Evolutionary conservation across 1,140 invertebrate species (phyloP).

Genomic region (Gyrodactylus salaris): DNA sequence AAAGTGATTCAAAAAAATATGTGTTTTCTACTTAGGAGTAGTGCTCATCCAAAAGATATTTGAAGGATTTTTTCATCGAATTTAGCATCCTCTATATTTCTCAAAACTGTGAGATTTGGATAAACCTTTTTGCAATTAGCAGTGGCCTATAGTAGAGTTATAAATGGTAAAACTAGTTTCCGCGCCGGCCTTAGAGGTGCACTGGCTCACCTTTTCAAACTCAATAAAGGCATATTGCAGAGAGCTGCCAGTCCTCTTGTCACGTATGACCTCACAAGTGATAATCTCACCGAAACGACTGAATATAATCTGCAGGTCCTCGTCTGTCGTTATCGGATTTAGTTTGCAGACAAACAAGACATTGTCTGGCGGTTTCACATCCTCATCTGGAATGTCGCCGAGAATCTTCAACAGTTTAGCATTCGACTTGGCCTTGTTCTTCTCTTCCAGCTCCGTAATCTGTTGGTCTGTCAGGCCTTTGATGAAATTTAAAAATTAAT

Average conservation of each 20-base stretch:
- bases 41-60: too few relatives aligned
- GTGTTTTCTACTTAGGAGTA: too few relatives aligned
- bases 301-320: constrained; percentile 88
- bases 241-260: constrained; percentile 61
- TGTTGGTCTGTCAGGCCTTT: constrained; percentile 7
- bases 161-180: too few relatives aligned
- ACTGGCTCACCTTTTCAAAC: constrained; percentile 39
- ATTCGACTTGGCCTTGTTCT: constrained; percentile 3
- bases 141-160: too few relatives aligned
- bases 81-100: too few relatives aligned
- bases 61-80: too few relatives aligned
- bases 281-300: constrained; percentile 70
- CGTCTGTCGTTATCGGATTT: constrained; percentile 91
- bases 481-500: too few relatives aligned
- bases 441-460: neutral
- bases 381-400: constrained; percentile 75
- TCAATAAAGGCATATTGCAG: constrained; percentile 97
- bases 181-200: too few relatives aligned
- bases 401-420: constrained; percentile 18
- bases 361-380: constrained; percentile 88
- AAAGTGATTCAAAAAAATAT: too few relatives aligned
- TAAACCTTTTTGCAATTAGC: too few relatives aligned
- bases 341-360: constrained; percentile 95
- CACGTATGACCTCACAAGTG: constrained; percentile 79
- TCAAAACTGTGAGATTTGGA: too few relatives aligned